phyloP scores from a whole-genome alignment of 2,797 vertebrate species.

The Cheirogaleus major region DNA sequence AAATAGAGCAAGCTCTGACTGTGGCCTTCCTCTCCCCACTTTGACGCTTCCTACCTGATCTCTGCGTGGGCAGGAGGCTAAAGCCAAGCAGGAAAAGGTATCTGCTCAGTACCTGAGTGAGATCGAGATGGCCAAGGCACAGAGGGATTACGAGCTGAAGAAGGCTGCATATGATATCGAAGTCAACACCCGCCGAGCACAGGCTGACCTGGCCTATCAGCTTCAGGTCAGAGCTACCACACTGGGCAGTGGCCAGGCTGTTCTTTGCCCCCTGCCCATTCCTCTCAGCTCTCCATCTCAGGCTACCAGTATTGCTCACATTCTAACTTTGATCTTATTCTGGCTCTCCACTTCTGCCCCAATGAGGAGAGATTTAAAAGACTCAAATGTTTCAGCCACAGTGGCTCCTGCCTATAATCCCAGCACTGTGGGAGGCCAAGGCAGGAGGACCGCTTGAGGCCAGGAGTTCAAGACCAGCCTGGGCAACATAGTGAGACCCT shows the following conservation, averaged over 20 bases:
- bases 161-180: slow-evolving; percentile 93
- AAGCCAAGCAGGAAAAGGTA: slow-evolving; percentile 94
- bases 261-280: too few species aligned
- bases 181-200: slow-evolving; percentile 94
- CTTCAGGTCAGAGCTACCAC: slow-evolving; percentile 90
- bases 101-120: slow-evolving; percentile 96
- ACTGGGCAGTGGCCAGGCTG: neutral
- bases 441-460: neutral
- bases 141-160: slow-evolving; percentile 95
- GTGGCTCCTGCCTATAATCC: neutral
- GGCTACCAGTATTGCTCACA: neutral
- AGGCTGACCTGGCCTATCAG: slow-evolving; percentile 96
- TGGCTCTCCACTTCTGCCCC: neutral
- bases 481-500: neutral
- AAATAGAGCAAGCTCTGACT: neutral
- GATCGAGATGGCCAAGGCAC: slow-evolving; percentile 96
- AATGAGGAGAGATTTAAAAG: neutral
- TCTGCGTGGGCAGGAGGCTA: slow-evolving; percentile 88
- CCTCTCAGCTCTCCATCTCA: neutral
- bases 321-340: neutral
- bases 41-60: neutral
- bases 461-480: neutral
- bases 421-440: neutral
- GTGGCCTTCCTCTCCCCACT: neutral
- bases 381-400: neutral